Percentiles rank a stretch among this genome's conserved stretches.
Conservation (phyloP, 1,140 invertebrate genomes). For the Solen grandis region DNA sequence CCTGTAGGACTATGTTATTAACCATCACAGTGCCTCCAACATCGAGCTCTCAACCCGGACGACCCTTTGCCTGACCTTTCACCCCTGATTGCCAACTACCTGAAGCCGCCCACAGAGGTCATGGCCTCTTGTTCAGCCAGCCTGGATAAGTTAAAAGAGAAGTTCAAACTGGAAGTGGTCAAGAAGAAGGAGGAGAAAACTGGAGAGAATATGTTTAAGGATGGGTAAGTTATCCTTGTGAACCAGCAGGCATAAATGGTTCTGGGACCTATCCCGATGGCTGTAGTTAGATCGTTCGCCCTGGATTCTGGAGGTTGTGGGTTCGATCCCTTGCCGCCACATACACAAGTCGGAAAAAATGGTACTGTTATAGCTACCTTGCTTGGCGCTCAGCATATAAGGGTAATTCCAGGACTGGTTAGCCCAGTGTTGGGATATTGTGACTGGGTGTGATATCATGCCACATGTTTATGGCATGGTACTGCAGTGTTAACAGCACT, state of each 20-base stretch:
- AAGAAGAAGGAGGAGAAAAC: conserved; percentile 74
- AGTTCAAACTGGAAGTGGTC: conserved; percentile 76
- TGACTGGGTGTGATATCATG: too few species aligned
- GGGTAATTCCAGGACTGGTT: too few species aligned
- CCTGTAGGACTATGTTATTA: too few species aligned
- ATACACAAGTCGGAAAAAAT: too few species aligned
- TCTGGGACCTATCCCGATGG: too few species aligned
- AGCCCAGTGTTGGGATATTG: too few species aligned
- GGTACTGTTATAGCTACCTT: too few species aligned
- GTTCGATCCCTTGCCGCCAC: too few species aligned
- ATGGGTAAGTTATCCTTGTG: conserved; percentile 60
- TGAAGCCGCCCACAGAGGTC: conserved; percentile 73
- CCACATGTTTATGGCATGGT: too few species aligned
- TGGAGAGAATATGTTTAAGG: conserved; percentile 76
- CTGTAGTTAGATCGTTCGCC: not conserved
- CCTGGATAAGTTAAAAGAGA: conserved; percentile 69
- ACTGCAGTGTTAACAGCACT: not conserved
- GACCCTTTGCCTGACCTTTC: conserved; percentile 77
- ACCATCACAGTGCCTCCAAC: conserved; percentile 80
- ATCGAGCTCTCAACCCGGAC: conserved; percentile 77
- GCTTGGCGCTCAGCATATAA: too few species aligned
- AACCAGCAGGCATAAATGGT: too few species aligned
- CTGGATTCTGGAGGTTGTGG: too few species aligned
- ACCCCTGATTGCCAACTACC: conserved; percentile 70
- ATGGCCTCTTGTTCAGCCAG: conserved; percentile 59